Base-by-base conservation (phyloP, 1,140 invertebrate genomes). In the Babylonia areolata region DNA sequence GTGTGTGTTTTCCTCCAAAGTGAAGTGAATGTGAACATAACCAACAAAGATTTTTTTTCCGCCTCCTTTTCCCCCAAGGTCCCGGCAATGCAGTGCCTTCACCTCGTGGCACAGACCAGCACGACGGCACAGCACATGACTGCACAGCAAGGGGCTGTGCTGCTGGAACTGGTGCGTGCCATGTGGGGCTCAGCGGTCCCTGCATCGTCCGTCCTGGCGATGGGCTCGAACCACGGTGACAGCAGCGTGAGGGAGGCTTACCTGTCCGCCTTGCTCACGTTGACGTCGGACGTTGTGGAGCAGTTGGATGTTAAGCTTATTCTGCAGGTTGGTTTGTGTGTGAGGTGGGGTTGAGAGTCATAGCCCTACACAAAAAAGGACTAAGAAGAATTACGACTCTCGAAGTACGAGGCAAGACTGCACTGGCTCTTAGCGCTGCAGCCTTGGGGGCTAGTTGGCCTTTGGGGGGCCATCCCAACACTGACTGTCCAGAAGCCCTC, bases 251-350 rank as follows among this genome's bases (percentile, higher is more conserved):
- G 37, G 3, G n/a, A 75, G 1, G 35, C 28, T 35, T 84, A n/a
- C 39, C 82, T 84, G 37, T 35, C 39, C 15, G 82, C 64, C 37
- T 73, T 84, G 69, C 17, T 84, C 64, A 42, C 28, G 11, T 23
- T 73, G 17, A 84, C 82, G 3, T n/a, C 82, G 12, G 39, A 46
- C 23, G 39, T 84, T 31, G 69, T 84, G 64, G 64, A 82, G 54
- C 73, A 69, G 69, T 23, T 81, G 64, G 78, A 73, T 6, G 2
- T 51, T 78, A 71, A 46, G 40, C 0, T 84, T n/a, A 85, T 80
- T 31, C 39, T 86, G 20, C 81, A 90, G 88, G 87, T 90, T 80
- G 84, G 20, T 39, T 39, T 78, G 37, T 42, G 39, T 20, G 33
- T 37, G 73, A 35, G 77, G n/a, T n/a, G n/a, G n/a, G n/a, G n/a